Conservation (phyloP, 2,113 vertebrate genomes). For the Syngnathoides biaculeatus region DNA sequence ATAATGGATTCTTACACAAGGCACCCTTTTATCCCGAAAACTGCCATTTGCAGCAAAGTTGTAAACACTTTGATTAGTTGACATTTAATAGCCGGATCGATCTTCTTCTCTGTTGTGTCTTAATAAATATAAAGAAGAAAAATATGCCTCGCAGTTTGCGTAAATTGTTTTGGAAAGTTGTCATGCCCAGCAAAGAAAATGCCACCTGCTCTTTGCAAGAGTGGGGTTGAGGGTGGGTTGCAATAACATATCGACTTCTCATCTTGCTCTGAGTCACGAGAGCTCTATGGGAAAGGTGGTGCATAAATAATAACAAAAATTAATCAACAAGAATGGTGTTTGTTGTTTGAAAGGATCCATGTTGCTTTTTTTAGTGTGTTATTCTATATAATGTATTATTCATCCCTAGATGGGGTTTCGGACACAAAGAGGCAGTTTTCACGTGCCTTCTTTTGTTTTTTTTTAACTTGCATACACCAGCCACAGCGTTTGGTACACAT, state of each 20-base stretch:
- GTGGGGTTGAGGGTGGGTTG: not conserved
- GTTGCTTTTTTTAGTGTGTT: not conserved
- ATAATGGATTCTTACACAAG: not conserved
- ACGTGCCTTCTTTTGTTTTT: too few species aligned
- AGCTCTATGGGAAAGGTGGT: constrained; percentile 3
- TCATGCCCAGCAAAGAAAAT: not conserved
- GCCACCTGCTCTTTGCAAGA: constrained; percentile 7
- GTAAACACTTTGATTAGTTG: constrained; percentile 6
- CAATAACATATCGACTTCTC: constrained; percentile 11
- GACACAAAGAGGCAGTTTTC: not conserved
- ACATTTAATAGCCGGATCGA: constrained; percentile 11
- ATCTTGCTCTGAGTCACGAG: constrained; percentile 7
- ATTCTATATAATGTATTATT: not conserved
- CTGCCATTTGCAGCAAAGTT: not conserved
- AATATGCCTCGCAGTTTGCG: not conserved
- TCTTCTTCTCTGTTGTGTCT: constrained; percentile 1
- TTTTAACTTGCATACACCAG: too few species aligned
- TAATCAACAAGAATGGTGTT: constrained; percentile 17
- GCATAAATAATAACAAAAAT: constrained; percentile 20
- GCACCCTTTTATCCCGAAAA: not conserved
- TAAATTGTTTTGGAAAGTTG: not conserved
- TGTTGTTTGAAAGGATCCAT: not conserved
- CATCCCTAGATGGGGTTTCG: not conserved
- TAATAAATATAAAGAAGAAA: not conserved
- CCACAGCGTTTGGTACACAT: too few species aligned